A percentile compares a stretch with the other conserved stretches of the same genome.
Evolutionary conservation across 2,113 vertebrate genomes (phyloP).

Genomic region (Herpetotheres cachinnans): DNA sequence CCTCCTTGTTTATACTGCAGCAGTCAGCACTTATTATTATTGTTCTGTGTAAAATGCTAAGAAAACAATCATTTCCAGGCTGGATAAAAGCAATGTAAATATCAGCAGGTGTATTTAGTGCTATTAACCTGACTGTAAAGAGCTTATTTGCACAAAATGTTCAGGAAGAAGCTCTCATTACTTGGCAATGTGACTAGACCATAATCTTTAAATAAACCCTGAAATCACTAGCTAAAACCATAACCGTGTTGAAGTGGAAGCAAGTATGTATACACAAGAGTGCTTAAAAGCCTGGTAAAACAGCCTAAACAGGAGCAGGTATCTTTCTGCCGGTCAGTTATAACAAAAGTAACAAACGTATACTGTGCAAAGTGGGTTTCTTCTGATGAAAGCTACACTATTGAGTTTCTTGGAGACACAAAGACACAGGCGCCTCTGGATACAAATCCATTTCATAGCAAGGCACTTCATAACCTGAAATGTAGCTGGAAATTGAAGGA

Average conservation of each 20-base stretch:
- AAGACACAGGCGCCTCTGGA: neutral
- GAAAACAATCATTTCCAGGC: slow-evolving; percentile 26
- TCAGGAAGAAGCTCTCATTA: slow-evolving; percentile 36
- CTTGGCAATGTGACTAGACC: neutral
- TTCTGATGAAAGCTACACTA: neutral
- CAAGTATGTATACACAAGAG: neutral
- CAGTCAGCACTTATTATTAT: neutral
- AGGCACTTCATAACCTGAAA: neutral
- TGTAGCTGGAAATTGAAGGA: neutral
- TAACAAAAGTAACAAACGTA: neutral
- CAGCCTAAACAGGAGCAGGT: neutral
- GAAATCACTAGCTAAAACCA: slow-evolving; percentile 1
- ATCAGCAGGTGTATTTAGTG: slow-evolving; percentile 24
- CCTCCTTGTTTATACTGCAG: neutral
- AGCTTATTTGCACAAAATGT: slow-evolving; percentile 17
- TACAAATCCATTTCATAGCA: neutral
- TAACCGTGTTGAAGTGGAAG: neutral
- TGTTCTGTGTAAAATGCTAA: slow-evolving; percentile 6
- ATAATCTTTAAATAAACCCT: slow-evolving; percentile 31
- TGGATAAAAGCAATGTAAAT: slow-evolving; percentile 49
- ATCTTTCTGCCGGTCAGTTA: neutral
- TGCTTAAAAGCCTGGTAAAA: neutral
- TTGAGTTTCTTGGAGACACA: neutral
- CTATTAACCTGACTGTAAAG: slow-evolving; percentile 34
- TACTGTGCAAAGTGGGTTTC: neutral